Evolutionary conservation across 2,113 vertebrate genomes (phyloP).

Genomic region (Recurvirostra avosetta): DNA sequence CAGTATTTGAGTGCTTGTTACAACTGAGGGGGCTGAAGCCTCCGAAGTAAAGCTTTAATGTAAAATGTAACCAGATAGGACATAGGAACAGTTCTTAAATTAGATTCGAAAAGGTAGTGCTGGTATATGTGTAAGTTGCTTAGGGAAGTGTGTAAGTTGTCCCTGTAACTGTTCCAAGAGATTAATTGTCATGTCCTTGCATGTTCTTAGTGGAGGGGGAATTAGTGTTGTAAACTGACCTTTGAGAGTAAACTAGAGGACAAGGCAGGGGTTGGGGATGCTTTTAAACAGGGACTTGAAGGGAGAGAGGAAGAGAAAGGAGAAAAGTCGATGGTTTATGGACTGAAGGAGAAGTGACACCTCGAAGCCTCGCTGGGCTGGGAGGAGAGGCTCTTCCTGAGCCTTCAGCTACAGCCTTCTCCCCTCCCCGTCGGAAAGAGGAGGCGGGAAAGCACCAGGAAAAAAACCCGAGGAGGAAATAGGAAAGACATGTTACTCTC

Average conservation of each 20-base stretch:
- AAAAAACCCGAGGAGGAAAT: neutral
- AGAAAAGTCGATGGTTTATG: fast-evolving
- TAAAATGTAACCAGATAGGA: neutral
- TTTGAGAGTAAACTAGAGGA: neutral
- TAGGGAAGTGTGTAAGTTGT: neutral
- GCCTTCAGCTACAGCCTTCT: neutral
- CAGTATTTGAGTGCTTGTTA: neutral
- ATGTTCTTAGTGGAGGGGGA: neutral
- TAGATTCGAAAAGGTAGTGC: neutral
- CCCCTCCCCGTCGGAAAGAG: neutral
- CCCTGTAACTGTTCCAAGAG: constrained; percentile 29
- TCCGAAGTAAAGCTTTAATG: neutral
- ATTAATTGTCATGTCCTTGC: neutral
- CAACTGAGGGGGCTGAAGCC: neutral
- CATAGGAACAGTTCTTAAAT: neutral
- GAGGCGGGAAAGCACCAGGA: neutral
- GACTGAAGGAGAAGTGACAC: neutral
- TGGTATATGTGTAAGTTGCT: neutral
- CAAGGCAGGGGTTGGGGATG: neutral
- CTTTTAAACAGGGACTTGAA: neutral
- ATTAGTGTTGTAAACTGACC: neutral
- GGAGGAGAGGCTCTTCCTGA: neutral
- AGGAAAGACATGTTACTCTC: neutral
- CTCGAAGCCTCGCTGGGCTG: neutral
- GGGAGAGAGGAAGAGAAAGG: neutral